Percentiles rank a stretch among this genome's conserved stretches.
These are phyloP conservation scores for Diadophis punctatus DNA, from an alignment of 2,113 vertebrate species.

Conservation along the genomic window DNA sequence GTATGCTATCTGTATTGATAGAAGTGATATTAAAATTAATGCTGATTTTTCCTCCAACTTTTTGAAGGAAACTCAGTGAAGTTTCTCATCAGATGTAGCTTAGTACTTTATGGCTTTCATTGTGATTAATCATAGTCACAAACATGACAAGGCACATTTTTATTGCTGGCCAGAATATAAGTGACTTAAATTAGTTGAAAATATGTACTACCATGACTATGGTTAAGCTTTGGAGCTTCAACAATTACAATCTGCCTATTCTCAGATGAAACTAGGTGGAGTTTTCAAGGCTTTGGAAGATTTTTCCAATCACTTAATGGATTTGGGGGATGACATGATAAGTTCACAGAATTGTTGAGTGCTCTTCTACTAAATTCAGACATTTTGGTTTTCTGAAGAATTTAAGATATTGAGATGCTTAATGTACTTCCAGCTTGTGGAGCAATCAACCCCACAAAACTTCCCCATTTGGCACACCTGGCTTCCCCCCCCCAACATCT, in stretches of 20 bases:
- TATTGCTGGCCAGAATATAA: not conserved
- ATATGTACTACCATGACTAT: not conserved
- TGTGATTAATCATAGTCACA: not conserved
- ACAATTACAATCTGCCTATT: not conserved
- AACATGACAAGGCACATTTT: not conserved
- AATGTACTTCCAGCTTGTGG: not conserved
- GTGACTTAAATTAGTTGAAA: not conserved
- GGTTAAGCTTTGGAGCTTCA: not conserved
- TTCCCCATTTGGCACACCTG: not conserved
- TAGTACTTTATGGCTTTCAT: not conserved
- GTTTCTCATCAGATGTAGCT: not conserved
- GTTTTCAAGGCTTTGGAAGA: not conserved
- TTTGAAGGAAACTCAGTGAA: not conserved
- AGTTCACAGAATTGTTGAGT: not conserved
- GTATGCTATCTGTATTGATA: not conserved
- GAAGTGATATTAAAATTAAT: not conserved
- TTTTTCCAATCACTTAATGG: not conserved
- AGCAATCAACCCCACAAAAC: not conserved
- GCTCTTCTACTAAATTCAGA: not conserved
- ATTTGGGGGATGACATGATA: not conserved
- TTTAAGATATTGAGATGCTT: not conserved
- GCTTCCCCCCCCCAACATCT: not conserved
- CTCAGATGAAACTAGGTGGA: not conserved
- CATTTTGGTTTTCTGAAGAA: not conserved
- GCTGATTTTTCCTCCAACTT: not conserved